phyloP scores from a whole-genome alignment of 1,140 invertebrate species.

The Probaryconus sp. region DNA sequence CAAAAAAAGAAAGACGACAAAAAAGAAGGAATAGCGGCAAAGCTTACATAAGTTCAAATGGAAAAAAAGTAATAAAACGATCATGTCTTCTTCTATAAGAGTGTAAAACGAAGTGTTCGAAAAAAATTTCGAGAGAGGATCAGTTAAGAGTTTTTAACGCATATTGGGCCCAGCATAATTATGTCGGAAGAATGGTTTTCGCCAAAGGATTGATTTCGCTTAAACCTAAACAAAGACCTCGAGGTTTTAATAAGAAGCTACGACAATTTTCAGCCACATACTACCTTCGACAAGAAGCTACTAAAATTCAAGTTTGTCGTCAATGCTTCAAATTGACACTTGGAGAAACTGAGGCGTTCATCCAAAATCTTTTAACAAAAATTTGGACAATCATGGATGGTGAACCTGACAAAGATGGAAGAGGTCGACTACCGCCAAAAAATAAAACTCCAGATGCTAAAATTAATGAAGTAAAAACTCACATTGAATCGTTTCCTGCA shows the following conservation, averaged over 20 bases:
- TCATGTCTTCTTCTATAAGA: not conserved
- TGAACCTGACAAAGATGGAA: not conserved
- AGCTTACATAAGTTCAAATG: constrained; percentile 4
- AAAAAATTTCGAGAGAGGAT: constrained; percentile 6
- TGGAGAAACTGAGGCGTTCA: constrained; percentile 33
- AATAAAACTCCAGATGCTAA: constrained; percentile 11
- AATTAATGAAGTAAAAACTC: constrained; percentile 5
- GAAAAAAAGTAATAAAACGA: not conserved
- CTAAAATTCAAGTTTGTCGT: constrained; percentile 18
- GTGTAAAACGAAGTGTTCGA: constrained; percentile 11
- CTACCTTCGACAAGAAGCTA: not conserved
- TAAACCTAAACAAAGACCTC: constrained; percentile 7
- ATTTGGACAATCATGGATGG: constrained; percentile 9
- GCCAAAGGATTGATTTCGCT: constrained; percentile 11
- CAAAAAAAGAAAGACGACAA: not conserved
- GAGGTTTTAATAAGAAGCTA: not conserved
- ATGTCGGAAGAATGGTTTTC: constrained; percentile 17
- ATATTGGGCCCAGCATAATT: constrained; percentile 28
- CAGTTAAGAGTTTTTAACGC: constrained; percentile 15
- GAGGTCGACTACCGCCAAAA: constrained; percentile 14
- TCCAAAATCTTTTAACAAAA: constrained; percentile 19
- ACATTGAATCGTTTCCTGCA: constrained; percentile 29
- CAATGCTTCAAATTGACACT: constrained; percentile 30
- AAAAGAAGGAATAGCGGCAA: constrained; percentile 1
- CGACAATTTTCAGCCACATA: constrained; percentile 21